phyloP scores from a whole-genome alignment of 2,113 vertebrate genomes.

The Campylomormyrus tamandua region DNA sequence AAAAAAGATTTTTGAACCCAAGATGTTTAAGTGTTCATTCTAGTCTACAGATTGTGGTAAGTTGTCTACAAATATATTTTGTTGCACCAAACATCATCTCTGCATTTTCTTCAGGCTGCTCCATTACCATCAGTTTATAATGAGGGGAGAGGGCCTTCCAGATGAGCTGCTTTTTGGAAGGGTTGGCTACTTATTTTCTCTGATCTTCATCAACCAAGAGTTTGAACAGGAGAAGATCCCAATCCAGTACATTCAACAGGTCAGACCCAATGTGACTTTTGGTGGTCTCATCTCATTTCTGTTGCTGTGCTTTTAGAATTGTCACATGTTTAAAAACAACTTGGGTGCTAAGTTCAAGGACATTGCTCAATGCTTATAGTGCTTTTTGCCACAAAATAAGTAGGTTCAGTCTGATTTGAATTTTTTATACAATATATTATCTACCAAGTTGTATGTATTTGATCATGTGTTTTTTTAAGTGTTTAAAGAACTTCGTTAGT shows the following conservation, averaged over 20 bases:
- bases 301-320: background rate
- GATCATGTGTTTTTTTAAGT: background rate
- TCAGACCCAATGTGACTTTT: slow-evolving; percentile 36
- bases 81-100: background rate
- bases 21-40: background rate
- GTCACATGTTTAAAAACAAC: background rate
- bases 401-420: background rate
- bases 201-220: slow-evolving; percentile 85
- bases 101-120: slow-evolving; percentile 64
- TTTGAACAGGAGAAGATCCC: slow-evolving; percentile 79
- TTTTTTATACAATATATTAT: background rate
- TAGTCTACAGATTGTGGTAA: background rate
- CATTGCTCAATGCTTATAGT: background rate
- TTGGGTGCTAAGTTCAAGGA: background rate
- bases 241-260: slow-evolving; percentile 81
- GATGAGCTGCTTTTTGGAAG: slow-evolving; percentile 87
- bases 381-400: background rate
- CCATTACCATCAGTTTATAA: slow-evolving; percentile 60
- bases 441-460: background rate
- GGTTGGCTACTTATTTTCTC: slow-evolving; percentile 80
- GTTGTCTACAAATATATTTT: background rate
- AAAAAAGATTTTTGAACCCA: background rate
- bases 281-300: background rate
- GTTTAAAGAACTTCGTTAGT: background rate
- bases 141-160: slow-evolving; percentile 65